Percentiles rank a stretch among this genome's conserved stretches.
Conservation (phyloP, 1,140 invertebrate species). For the Hetaerina americana region DNA sequence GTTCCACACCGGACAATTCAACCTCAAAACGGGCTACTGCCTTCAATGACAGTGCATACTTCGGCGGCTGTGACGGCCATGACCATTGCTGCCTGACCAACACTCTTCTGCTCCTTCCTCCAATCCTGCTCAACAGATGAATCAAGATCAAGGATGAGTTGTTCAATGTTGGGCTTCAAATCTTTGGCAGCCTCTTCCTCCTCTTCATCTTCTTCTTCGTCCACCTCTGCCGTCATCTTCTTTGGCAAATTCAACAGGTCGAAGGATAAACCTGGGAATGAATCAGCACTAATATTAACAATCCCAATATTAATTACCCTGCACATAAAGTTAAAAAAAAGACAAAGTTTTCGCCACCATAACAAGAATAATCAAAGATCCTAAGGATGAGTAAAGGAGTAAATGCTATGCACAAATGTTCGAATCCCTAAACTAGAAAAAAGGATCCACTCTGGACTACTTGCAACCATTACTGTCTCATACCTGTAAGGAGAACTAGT, state of each 20-base stretch:
- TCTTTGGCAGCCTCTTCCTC: not conserved
- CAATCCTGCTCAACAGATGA: conserved; percentile 13
- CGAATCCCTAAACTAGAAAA: too few relatives aligned
- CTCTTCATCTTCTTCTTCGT: not conserved
- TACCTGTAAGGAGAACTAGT: too few relatives aligned
- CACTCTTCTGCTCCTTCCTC: conserved; percentile 4
- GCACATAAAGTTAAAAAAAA: too few relatives aligned
- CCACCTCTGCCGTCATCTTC: not conserved
- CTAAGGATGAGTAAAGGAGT: too few relatives aligned
- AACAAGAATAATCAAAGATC: too few relatives aligned
- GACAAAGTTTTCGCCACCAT: too few relatives aligned
- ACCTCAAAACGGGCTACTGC: not conserved
- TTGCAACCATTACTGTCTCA: too few relatives aligned
- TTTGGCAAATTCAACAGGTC: not conserved
- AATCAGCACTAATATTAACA: too few relatives aligned
- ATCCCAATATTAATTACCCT: too few relatives aligned
- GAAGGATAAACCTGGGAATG: not conserved
- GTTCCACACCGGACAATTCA: too few relatives aligned
- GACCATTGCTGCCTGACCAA: not conserved
- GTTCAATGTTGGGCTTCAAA: conserved; percentile 13
- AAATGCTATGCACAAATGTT: too few relatives aligned
- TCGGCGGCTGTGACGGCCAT: not conserved
- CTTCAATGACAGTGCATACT: not conserved
- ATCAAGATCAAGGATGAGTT: conserved; percentile 13
- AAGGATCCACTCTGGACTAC: too few relatives aligned